Evolutionary conservation across 2,888 invertebrate genomes (phyloP), one percentile per base, ranked within the genome.

Genomic region (Slavum lentiscoides): DNA sequence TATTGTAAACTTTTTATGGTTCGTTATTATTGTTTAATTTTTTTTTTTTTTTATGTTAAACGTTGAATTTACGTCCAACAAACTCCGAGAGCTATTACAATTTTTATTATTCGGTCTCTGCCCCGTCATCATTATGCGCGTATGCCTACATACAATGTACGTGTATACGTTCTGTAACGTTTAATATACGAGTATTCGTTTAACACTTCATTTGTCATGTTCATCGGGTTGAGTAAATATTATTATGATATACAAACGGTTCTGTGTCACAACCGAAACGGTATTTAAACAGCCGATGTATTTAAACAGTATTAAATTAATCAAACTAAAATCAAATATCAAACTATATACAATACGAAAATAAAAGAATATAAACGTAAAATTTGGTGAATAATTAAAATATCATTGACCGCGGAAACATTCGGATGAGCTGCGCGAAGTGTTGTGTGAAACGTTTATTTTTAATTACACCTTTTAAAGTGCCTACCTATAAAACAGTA

Each of bases 1-100:
- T 75, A 58, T 67, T 43, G 66, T 67, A 43, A 67, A 75, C 75
- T 67, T 67, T 67, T 67, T 59, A 67, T 67, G 43, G 58, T 67
- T 67, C 30, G 23, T 75, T 9, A 61, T 62, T 43, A 23, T 49
- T 55, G 30, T 23, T 53, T n/a, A 30, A 30, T 30, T 39, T 39
- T 66, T 67, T 53, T 67, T 53, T 58, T 13, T 66, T 74, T 58
- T 13, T 30, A 66, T 58, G 19, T 21, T 59, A 49, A 67, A 67
- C 59, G 59, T 67, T 55, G 37, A 39, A 66, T 53, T n/a, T 17
- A 23, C 75, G 39, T 66, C 19, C 66, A 15, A 75, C 58, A 75
- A 75, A 75, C 39, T 43, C 58, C 23, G 19, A 59, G 39, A 68
- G 67, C 67, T 67, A 75, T 67, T 67, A 68, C 30, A 30, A 4